These are phyloP conservation scores for Poeciliopsis paucimaculata DNA, from an alignment of 2,797 vertebrate genomes.

Conservation along the genomic window DNA sequence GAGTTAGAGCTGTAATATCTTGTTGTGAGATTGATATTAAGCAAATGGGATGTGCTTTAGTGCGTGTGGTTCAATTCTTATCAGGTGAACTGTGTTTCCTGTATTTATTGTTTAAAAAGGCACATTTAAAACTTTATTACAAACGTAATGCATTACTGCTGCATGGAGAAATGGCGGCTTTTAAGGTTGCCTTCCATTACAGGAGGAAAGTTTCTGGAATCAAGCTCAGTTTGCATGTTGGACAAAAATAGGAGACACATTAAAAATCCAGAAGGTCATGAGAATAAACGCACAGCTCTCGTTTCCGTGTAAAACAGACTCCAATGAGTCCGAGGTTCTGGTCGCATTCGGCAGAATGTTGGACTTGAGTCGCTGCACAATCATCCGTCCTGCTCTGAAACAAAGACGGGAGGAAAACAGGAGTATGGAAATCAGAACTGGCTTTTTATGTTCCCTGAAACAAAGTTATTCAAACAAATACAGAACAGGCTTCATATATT, in stretches of 20 bases:
- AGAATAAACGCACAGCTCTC: slow-evolving; percentile 2
- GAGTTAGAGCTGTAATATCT: slow-evolving; percentile 2
- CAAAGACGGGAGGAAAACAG: background rate
- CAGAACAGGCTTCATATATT: background rate
- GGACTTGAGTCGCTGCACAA: background rate
- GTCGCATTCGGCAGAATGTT: background rate
- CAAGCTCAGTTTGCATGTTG: background rate
- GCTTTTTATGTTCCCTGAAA: background rate
- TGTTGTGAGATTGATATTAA: slow-evolving; percentile 16
- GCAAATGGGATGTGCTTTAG: slow-evolving; percentile 4
- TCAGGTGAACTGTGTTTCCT: slow-evolving; percentile 4
- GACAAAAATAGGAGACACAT: slow-evolving; percentile 1
- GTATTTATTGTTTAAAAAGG: background rate
- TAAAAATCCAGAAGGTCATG: background rate
- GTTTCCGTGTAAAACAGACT: background rate
- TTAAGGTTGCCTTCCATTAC: background rate
- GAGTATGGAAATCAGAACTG: background rate
- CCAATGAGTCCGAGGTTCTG: background rate
- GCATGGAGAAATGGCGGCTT: background rate
- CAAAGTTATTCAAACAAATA: background rate
- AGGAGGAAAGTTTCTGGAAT: background rate
- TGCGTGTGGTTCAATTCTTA: background rate
- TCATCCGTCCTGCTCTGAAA: background rate
- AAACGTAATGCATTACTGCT: background rate
- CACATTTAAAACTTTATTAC: background rate